These are phyloP conservation scores for Motacilla tschutschensis DNA, from an alignment of 2,113 vertebrate genomes.

Conservation along the genomic window DNA sequence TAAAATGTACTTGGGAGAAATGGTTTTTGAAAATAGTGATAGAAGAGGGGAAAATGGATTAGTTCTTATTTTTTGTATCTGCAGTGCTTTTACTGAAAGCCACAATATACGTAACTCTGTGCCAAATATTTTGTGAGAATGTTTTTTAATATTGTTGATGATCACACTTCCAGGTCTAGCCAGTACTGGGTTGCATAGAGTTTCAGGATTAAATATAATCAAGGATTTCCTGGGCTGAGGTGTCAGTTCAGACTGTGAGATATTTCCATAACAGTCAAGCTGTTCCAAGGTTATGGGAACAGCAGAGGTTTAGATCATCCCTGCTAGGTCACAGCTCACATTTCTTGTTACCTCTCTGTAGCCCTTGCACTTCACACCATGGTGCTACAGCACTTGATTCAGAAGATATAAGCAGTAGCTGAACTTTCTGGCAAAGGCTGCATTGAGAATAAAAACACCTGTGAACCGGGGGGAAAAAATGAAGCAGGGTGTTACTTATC, in stretches of 20 bases:
- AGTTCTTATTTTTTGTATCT: background rate
- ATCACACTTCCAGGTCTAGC: background rate
- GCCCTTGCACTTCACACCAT: background rate
- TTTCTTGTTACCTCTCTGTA: background rate
- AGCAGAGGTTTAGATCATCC: constrained; percentile 34
- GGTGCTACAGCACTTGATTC: background rate
- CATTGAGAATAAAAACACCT: background rate
- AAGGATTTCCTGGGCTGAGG: constrained; percentile 3
- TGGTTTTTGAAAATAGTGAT: background rate
- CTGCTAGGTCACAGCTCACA: constrained; percentile 15
- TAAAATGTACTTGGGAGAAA: background rate
- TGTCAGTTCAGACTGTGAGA: background rate
- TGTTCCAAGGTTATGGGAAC: background rate
- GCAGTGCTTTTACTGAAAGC: background rate
- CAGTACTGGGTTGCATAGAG: background rate
- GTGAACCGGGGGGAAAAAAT: background rate
- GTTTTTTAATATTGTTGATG: background rate
- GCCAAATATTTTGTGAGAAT: background rate
- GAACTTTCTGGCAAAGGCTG: background rate
- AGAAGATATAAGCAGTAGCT: background rate
- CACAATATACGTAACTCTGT: background rate
- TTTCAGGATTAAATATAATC: constrained; percentile 15
- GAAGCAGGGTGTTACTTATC: background rate
- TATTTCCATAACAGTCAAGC: constrained; percentile 17
- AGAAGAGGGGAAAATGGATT: background rate